Evolutionary conservation across 2,113 vertebrate genomes (phyloP), one percentile per base, ranked within the genome.

Genomic region (Thalassarche chlororhynchos): DNA sequence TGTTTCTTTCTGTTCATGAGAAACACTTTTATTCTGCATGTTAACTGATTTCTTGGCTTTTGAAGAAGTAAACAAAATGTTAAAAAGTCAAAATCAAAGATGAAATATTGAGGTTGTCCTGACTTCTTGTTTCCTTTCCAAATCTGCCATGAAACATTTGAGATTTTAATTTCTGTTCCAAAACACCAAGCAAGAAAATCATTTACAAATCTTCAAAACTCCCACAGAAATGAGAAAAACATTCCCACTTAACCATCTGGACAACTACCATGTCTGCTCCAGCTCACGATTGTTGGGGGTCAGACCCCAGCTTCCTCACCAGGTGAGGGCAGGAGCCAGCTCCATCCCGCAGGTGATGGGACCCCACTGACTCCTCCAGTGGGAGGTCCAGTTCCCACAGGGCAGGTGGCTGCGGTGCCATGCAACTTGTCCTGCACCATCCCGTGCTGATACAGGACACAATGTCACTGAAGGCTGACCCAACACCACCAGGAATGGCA

Each of bases 81-180:
- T 89, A 60, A 29, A 82, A 94, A 84, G 34, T 58, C n/a, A 76
- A 86, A 96, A 86, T 69, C 54, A 68, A 78, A 92, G 36, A 65
- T 51, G 60, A 96, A 95, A 78, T 84, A 91, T 62, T 89, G 76
- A 96, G 42, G 72, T 71, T 96, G 57, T 74, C 32, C 71, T 77
- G 55, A 80, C 25, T 93, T n/a, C 32, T 68, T 24, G 1, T 65
- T 95, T 86, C 52, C 49, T 87, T 77, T 89, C 47, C 68, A 84
- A 58, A 58, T 66, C 77, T 84, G 46, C 46, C 64, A 84, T 36
- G 40, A 80, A 49, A 26, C 26, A 87, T 57, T 62, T 74, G 34
- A 83, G 46, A 91, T 58, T 92, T 95, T 66, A 51, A 62, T 84
- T 94, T 82, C 69, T 89, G 32, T 91, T 95, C 84, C 87, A 94